These are phyloP conservation scores for Drosophila lacertosa DNA, from an alignment of 1,140 invertebrate genomes.

Conservation along the genomic window DNA sequence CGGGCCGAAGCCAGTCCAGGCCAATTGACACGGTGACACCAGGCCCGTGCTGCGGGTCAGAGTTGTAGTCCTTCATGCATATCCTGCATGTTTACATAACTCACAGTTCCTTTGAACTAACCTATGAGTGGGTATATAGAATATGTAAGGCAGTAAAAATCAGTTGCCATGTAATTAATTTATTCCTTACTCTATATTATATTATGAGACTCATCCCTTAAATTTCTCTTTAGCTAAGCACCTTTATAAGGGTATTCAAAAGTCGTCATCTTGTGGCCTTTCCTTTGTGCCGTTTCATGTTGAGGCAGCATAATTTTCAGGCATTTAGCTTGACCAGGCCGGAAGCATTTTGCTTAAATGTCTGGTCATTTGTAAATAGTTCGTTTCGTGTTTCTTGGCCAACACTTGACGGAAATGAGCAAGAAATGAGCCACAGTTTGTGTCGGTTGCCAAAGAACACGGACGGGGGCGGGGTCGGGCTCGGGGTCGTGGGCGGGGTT, in stretches of 20 bases:
- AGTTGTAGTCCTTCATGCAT: constrained; percentile 19
- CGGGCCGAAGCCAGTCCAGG: constrained; percentile 44
- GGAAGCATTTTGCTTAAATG: constrained; percentile 82
- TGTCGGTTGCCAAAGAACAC: constrained; percentile 1
- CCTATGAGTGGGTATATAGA: background rate
- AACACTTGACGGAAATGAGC: constrained; percentile 80
- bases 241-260: constrained; percentile 22
- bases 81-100: constrained; percentile 62
- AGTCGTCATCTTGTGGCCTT: background rate
- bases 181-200: background rate
- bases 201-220: background rate
- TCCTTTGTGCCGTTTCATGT: constrained; percentile 62
- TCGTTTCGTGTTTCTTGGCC: constrained; percentile 73
- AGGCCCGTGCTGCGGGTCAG: constrained; percentile 31
- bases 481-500: background rate
- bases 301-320: constrained; percentile 74
- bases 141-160: background rate
- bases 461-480: background rate
- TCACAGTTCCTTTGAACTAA: constrained; percentile 37
- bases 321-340: constrained; percentile 66
- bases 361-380: constrained; percentile 82
- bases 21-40: constrained; percentile 80
- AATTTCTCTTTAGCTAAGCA: too few species aligned
- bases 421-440: constrained; percentile 66
- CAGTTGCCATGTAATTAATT: too few species aligned